Evolutionary conservation across 2,888 invertebrate species (phyloP).

Genomic region (Mimas tiliae): DNA sequence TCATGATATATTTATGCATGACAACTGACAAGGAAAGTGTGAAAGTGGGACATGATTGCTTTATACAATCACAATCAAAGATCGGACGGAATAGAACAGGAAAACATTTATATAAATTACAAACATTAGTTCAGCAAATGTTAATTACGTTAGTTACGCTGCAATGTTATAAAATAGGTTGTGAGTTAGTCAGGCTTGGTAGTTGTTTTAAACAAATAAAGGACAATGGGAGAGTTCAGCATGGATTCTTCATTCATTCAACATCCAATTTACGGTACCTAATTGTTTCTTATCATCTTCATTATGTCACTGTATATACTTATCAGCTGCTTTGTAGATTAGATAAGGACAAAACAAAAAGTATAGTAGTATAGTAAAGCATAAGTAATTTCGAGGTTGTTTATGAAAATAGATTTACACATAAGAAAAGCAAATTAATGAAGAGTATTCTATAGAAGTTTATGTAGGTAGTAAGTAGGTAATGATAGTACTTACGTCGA

Average conservation of each 20-base stretch:
- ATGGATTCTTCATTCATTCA: not conserved
- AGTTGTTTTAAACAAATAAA: slow-evolving; percentile 5
- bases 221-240: not conserved
- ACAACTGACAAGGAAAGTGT: slow-evolving; percentile 42
- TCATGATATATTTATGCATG: slow-evolving; percentile 53
- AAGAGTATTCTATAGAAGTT: slow-evolving; percentile 34
- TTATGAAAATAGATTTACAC: slow-evolving; percentile 51
- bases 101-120: slow-evolving; percentile 40
- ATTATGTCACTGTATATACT: not conserved
- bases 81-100: slow-evolving; percentile 30
- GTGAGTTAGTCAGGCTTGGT: slow-evolving; percentile 60
- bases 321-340: not conserved
- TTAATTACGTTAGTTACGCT: slow-evolving; percentile 69
- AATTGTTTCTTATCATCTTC: slow-evolving; percentile 1
- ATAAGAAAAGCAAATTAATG: slow-evolving; percentile 47
- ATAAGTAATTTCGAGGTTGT: slow-evolving; percentile 44
- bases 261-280: not conserved
- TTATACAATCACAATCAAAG: slow-evolving; percentile 37
- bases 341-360: not conserved
- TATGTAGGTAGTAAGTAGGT: slow-evolving; percentile 37
- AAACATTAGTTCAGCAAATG: slow-evolving; percentile 56
- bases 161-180: slow-evolving; percentile 48
- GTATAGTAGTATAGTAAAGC: too few species aligned
- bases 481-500: slow-evolving; percentile 79
- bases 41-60: slow-evolving; percentile 50